phyloP scores from a whole-genome alignment of 2,888 invertebrate species.

The Eueremaeus valkanovi region DNA sequence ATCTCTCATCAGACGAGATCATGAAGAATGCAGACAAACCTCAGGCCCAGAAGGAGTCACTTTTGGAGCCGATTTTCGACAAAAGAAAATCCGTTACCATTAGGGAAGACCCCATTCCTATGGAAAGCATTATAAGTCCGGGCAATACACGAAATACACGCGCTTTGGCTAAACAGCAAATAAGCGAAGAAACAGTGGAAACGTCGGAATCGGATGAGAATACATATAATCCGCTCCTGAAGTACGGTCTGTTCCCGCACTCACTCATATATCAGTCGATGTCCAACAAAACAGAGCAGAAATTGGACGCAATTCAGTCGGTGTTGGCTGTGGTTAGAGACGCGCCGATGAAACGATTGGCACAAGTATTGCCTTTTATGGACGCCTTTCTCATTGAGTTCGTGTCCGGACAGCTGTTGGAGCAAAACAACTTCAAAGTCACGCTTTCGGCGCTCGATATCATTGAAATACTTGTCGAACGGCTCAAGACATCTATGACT shows the following conservation, averaged over 20 bases:
- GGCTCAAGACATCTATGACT: constrained; percentile 52
- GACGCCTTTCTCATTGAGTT: constrained; percentile 62
- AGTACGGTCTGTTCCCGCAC: constrained; percentile 39
- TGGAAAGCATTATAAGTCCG: too few relatives aligned
- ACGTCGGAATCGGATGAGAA: not conserved
- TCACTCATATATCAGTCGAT: constrained; percentile 30
- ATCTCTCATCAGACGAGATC: too few relatives aligned
- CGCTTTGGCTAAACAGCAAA: too few relatives aligned
- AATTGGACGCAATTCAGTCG: constrained; percentile 33
- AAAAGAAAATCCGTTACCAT: too few relatives aligned
- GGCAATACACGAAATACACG: too few relatives aligned
- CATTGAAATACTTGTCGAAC: constrained; percentile 54
- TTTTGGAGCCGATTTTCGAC: not conserved
- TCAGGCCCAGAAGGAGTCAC: not conserved
- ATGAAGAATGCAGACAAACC: not conserved
- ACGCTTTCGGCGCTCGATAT: constrained; percentile 56
- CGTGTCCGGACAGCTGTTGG: constrained; percentile 57
- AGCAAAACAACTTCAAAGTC: constrained; percentile 61
- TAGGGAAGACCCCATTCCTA: not conserved
- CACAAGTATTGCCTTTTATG: constrained; percentile 61
- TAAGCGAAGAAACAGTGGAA: not conserved
- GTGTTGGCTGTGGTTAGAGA: constrained; percentile 43
- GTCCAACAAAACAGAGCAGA: not conserved
- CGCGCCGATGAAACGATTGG: constrained; percentile 54
- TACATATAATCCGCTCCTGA: not conserved